These are phyloP conservation scores for Oxyura jamaicensis DNA, from an alignment of 2,113 vertebrate species.

Conservation along the genomic window DNA sequence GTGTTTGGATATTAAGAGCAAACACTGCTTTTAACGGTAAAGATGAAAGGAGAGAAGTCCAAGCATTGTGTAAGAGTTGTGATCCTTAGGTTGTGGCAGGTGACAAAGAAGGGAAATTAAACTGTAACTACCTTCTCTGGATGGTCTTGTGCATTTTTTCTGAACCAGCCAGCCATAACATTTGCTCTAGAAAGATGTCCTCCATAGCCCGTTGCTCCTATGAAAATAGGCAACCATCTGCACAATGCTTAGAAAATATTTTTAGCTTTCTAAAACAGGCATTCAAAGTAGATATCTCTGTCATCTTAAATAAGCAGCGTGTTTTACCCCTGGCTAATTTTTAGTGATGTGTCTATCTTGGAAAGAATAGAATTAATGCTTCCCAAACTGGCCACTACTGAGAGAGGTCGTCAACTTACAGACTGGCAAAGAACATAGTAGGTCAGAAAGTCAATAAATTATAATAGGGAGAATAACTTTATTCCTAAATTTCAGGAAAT, in stretches of 20 bases:
- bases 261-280: not conserved
- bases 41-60: no score
- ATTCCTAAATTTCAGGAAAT: not conserved
- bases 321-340: not conserved
- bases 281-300: rapidly evolving
- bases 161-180: not conserved
- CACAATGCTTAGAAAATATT: not conserved
- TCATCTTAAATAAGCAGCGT: not conserved
- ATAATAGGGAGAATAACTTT: not conserved
- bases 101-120: not conserved
- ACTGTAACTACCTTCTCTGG: not conserved
- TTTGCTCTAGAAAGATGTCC: not conserved
- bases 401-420: not conserved
- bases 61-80: no score
- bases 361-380: not conserved
- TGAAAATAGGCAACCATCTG: not conserved
- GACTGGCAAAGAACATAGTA: not conserved
- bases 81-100: not conserved
- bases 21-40: not conserved
- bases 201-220: not conserved
- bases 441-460: not conserved
- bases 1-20: not conserved
- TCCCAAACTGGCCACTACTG: not conserved
- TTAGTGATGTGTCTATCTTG: not conserved
- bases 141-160: not conserved